A percentile compares a stretch with the other conserved stretches of the same genome.
These are phyloP conservation scores for Macrosiphum euphorbiae DNA, from an alignment of 2,888 invertebrate genomes.

Conservation along the genomic window DNA sequence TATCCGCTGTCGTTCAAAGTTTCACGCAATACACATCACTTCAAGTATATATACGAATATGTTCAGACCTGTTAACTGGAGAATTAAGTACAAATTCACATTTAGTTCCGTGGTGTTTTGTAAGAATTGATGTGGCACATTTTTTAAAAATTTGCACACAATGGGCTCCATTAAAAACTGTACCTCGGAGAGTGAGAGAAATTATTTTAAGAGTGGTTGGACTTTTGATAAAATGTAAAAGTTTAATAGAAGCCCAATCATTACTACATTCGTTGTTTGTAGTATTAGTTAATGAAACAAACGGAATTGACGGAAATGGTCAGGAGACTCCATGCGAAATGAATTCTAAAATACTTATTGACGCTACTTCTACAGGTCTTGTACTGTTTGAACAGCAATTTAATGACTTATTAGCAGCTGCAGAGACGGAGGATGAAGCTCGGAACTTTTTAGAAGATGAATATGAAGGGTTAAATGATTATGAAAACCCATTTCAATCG, in stretches of 20 bases:
- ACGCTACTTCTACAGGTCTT: constrained; percentile 15
- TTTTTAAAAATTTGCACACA: constrained; percentile 8
- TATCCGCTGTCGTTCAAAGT: constrained; percentile 11
- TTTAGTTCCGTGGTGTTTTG: constrained; percentile 20
- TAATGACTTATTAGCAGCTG: neutral
- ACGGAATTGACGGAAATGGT: neutral
- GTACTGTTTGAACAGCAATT: neutral
- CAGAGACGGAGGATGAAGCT: neutral
- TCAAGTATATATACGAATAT: neutral
- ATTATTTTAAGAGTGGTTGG: neutral
- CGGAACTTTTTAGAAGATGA: neutral
- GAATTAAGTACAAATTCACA: neutral
- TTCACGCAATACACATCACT: constrained; percentile 40
- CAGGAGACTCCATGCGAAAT: neutral
- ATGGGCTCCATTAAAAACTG: neutral
- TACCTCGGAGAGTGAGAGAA: constrained; percentile 12
- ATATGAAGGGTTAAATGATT: neutral
- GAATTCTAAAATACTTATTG: neutral
- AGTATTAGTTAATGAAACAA: constrained; percentile 10
- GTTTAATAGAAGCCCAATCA: neutral
- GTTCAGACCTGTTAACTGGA: neutral
- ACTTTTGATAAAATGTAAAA: neutral
- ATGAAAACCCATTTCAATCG: neutral
- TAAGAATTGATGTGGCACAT: constrained; percentile 30
- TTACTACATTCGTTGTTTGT: neutral